Evolutionary conservation across 2,113 vertebrate genomes (phyloP), one percentile per base, ranked within the genome.

Genomic region (Microtus richardsoni): DNA sequence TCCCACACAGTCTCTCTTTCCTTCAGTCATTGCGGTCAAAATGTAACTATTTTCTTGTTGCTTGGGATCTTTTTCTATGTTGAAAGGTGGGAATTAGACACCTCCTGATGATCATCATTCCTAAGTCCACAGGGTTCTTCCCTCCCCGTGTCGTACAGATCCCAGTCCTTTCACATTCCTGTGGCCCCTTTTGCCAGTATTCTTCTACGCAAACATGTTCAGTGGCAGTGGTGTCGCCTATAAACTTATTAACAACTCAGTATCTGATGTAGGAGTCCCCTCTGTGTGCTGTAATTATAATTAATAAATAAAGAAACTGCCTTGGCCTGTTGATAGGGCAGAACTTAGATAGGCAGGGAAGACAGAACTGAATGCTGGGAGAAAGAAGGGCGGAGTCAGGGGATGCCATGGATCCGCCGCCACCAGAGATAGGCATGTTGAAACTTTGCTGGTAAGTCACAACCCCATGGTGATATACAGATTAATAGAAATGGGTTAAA

Each of bases 241-340:
- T 78, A 91, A 96, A 21, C 83, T 94, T 75, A 89, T 87, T 91
- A 88, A 49, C 89, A 70, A n/a, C 39, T 44, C 41, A 83, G 58
- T 58, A 58, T 58, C 58, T 58, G 19, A 21, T 58, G 19, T 58
- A 58, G 58, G 58, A 58, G 19, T 58, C 58, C 19, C 1, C 19
- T 58, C 19, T 21, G 5, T 58, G 54, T 6, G 54, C 17, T 58
- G 17, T 58, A 58, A 58, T 58, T 58, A 58, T 58, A 6, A 58
- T 21, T 58, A 58, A 58, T 58, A 19, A 58, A 58, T 58, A 58
- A 58, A 58, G 19, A 58, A 58, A 58, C 19, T 58, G 19, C 1
- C 54, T 58, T 58, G 19, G 54, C 19, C 54, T 58, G 1, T 58
- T 58, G 19, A 58, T 58, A 58, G 54, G 54, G 54, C 54, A 58